phyloP scores from a whole-genome alignment of 2,888 invertebrate species.

The Pyrochroa serraticornis region DNA sequence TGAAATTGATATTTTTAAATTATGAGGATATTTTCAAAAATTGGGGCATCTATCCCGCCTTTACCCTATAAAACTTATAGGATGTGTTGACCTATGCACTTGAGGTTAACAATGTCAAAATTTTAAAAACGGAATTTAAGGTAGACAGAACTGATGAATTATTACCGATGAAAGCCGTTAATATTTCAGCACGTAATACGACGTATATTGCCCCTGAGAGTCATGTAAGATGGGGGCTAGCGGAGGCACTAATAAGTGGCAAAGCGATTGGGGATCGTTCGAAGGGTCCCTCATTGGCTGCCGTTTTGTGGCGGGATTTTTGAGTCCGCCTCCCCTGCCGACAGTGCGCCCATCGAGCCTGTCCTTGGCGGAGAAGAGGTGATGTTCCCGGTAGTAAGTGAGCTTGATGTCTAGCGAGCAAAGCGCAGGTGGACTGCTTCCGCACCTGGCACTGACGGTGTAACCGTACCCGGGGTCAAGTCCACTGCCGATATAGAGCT shows the following conservation, averaged over 20 bases:
- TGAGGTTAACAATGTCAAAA: no score
- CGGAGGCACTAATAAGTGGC: slow-evolving; percentile 4
- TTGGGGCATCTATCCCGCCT: no score
- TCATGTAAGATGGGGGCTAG: neutral
- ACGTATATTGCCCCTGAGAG: no score
- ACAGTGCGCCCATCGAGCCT: neutral
- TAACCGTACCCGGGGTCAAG: neutral
- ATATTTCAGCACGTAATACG: no score
- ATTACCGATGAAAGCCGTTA: no score
- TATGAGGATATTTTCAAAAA: no score
- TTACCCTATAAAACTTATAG: no score
- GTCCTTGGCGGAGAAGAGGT: neutral
- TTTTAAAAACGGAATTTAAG: no score
- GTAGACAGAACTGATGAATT: no score
- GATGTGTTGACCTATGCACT: no score
- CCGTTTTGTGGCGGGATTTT: slow-evolving; percentile 12
- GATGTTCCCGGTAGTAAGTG: neutral
- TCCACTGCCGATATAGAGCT: slow-evolving; percentile 1
- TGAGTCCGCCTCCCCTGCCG: slow-evolving; percentile 5
- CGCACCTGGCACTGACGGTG: no score
- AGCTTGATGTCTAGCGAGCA: slow-evolving; percentile 8
- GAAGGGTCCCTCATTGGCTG: neutral
- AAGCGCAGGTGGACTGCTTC: neutral
- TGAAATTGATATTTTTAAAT: no score
- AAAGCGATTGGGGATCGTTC: neutral